Evolutionary conservation across 2,797 vertebrate genomes (phyloP), one percentile per base, ranked within the genome.

Genomic region (Numenius phaeopus): DNA sequence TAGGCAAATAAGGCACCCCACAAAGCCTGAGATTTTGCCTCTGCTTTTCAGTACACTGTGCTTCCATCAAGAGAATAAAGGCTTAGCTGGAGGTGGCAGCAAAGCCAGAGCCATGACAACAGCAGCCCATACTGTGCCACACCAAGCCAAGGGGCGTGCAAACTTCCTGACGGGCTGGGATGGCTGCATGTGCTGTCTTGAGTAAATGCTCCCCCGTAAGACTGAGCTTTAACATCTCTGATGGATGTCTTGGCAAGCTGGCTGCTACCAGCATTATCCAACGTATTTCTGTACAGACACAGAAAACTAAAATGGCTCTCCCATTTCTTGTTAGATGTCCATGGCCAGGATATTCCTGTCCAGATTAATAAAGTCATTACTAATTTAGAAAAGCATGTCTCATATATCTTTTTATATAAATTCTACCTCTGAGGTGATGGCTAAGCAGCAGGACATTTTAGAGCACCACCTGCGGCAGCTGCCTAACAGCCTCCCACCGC

Each of bases 351-450:
- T 84, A 89, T 30, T 83, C 72, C 77, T 69, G 40, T 34, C 30
- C 78, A 67, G 40, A 76, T 54, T 37, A 87, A 79, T 77, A 66
- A 90, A 94, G 62, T 47, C 44, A 81, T 44, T 62, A 24, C 52
- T 87, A 72, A 90, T 83, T 87, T 69, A 82, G 84, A 72, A 90
- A 77, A 70, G 32, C 30, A 30, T 30, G 29, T 42, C 50, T 94
- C n/a, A 12, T 70, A 4, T 39, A 58, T 37, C 27, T 73, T 44
- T 37, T 71, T 39, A 9, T 69, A 87, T 20, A 39, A 82, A 62
- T 24, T 19, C 64, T 83, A n/a, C 39, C 73, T 57, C 65, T 61
- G 55, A 16, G 34, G 44, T 14, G 54, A 47, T 5, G 49, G 57
- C 54, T 49, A 21, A 82, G 89, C 83, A 66, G 37, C 80, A 79